These are phyloP conservation scores for Drosophila lacteicornis DNA, from an alignment of 1,140 invertebrate genomes.

Conservation along the genomic window DNA sequence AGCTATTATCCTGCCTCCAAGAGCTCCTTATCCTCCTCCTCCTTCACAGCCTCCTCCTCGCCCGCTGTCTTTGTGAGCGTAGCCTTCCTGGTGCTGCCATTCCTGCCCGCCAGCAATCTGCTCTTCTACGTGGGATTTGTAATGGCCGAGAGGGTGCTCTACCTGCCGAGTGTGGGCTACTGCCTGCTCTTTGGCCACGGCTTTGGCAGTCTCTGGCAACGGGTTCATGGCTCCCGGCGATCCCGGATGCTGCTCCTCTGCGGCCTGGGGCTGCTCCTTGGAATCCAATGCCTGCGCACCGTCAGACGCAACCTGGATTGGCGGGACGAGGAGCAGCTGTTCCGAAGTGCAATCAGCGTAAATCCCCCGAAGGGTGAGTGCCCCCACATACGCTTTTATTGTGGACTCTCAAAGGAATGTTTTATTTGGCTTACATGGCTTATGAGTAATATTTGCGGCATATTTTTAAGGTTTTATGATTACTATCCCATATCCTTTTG, in stretches of 20 bases:
- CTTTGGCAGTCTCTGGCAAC: slow-evolving; percentile 87
- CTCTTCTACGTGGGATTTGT: slow-evolving; percentile 99
- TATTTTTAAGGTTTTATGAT: not conserved
- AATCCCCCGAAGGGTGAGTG: slow-evolving; percentile 98
- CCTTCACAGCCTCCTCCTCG: slow-evolving; percentile 1
- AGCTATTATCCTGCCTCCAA: slow-evolving; percentile 2
- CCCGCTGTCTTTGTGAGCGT: slow-evolving; percentile 90
- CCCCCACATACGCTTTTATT: not conserved
- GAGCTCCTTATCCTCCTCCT: not conserved
- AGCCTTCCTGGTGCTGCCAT: slow-evolving; percentile 94
- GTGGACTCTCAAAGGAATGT: too few species aligned
- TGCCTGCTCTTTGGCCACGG: slow-evolving; percentile 96
- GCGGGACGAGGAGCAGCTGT: slow-evolving; percentile 96
- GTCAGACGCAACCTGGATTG: slow-evolving; percentile 94
- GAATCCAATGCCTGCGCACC: slow-evolving; percentile 88
- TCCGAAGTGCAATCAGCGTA: slow-evolving; percentile 94
- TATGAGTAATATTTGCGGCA: not conserved
- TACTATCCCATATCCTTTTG: not conserved
- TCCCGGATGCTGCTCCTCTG: slow-evolving; percentile 75
- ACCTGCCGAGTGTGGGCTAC: slow-evolving; percentile 98
- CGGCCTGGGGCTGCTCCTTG: slow-evolving; percentile 69
- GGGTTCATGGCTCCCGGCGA: slow-evolving; percentile 1
- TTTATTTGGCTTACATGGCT: not conserved
- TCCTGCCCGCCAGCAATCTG: slow-evolving; percentile 96
- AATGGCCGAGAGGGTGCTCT: slow-evolving; percentile 97